A percentile compares a stretch with the other conserved stretches of the same genome.
Evolutionary conservation across 35 echinoderm and acorn worm genomes (phyloP).

Genomic region (Strongylocentrotus purpuratus): DNA sequence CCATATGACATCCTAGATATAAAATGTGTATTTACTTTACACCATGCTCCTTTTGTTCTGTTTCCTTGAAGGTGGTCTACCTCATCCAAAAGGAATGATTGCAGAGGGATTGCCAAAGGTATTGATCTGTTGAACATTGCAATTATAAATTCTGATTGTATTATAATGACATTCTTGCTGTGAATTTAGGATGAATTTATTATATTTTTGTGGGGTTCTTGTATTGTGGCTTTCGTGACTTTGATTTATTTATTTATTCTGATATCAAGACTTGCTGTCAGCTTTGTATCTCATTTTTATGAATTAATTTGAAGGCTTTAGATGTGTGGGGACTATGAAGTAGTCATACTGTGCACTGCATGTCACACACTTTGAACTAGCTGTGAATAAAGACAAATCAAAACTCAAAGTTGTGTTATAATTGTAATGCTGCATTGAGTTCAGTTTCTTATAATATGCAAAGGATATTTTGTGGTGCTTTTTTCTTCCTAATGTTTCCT

Average conservation of each 20-base stretch:
- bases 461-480: neutral
- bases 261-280: neutral
- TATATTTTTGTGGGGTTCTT: neutral
- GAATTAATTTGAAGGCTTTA: no score
- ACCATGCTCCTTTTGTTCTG: slow-evolving; percentile 27
- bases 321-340: no score
- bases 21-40: neutral
- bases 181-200: neutral
- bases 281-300: no score
- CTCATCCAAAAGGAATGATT: slow-evolving; percentile 94
- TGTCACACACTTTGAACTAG: neutral
- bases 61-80: slow-evolving; percentile 75
- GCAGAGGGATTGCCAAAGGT: slow-evolving; percentile 87
- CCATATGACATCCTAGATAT: neutral
- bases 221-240: neutral
- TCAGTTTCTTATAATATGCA: neutral
- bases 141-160: neutral
- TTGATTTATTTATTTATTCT: neutral
- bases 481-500: neutral
- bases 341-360: no score
- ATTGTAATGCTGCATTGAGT: neutral
- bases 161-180: neutral
- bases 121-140: neutral
- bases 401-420: neutral
- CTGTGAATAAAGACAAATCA: neutral